These are phyloP conservation scores for Tenthredo distinguenda DNA, from an alignment of 2,888 invertebrate genomes.

Conservation along the genomic window DNA sequence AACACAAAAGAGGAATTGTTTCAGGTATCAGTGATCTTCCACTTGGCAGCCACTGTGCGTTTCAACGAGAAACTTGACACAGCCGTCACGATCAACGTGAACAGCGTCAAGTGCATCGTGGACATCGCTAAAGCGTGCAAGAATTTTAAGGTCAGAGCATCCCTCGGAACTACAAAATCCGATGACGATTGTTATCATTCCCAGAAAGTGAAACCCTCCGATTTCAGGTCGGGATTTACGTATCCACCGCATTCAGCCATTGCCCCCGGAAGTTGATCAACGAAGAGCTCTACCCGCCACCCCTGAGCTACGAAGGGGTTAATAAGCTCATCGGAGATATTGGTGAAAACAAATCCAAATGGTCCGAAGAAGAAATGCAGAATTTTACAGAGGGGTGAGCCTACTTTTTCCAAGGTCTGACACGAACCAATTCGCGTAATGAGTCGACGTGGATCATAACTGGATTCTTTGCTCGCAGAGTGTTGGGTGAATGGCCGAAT, in stretches of 20 bases:
- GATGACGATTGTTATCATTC: neutral
- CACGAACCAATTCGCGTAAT: neutral
- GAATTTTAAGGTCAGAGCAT: constrained; percentile 55
- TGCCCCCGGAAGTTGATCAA: constrained; percentile 29
- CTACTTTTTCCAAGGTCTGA: neutral
- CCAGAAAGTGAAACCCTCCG: neutral
- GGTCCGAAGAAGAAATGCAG: constrained; percentile 5
- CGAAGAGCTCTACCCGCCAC: constrained; percentile 26
- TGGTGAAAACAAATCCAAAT: neutral
- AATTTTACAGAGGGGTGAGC: neutral
- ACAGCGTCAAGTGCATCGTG: constrained; percentile 56
- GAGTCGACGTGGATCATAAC: neutral
- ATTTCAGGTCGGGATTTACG: constrained; percentile 23
- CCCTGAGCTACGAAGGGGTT: constrained; percentile 10
- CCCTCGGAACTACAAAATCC: neutral
- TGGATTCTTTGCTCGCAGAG: constrained; percentile 30
- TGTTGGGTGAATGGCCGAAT: constrained; percentile 79
- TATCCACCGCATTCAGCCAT: constrained; percentile 40
- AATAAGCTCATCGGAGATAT: constrained; percentile 16
- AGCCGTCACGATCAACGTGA: constrained; percentile 55
- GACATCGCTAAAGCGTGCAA: constrained; percentile 56
- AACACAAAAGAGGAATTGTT: neutral
- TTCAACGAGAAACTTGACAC: constrained; percentile 57
- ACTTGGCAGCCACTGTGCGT: constrained; percentile 57
- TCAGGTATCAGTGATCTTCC: constrained; percentile 58